A percentile compares a stretch with the other conserved stretches of the same genome.
Evolutionary conservation across 2,797 vertebrate species (phyloP).

Genomic region (Novumbra hubbsi): DNA sequence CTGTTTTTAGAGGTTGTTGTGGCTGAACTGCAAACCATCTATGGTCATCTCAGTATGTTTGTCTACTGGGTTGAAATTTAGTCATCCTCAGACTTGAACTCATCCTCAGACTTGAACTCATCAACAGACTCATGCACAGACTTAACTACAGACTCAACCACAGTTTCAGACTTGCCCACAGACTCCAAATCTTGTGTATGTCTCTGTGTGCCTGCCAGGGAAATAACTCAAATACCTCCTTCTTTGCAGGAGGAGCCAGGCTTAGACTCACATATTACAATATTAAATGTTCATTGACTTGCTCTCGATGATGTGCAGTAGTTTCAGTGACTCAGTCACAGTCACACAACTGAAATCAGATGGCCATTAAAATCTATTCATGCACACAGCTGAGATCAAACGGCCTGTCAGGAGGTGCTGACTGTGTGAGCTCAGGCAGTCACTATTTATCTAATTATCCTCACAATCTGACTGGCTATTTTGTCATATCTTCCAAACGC

Average conservation of each 20-base stretch:
- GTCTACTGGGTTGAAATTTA: neutral
- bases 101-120: neutral
- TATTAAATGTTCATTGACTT: neutral
- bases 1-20: slow-evolving; percentile 33
- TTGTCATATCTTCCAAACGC: slow-evolving; percentile 20
- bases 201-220: slow-evolving; percentile 9
- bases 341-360: slow-evolving; percentile 10
- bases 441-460: neutral
- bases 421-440: neutral
- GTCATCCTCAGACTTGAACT: neutral
- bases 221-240: slow-evolving; percentile 32
- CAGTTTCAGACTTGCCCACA: slow-evolving; percentile 5
- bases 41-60: slow-evolving; percentile 20
- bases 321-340: slow-evolving; percentile 10
- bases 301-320: neutral
- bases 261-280: neutral
- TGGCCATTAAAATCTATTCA: slow-evolving; percentile 9
- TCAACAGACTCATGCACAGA: neutral
- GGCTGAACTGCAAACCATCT: slow-evolving; percentile 33
- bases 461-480: slow-evolving; percentile 7
- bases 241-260: slow-evolving; percentile 29
- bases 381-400: neutral
- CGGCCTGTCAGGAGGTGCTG: neutral
- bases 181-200: slow-evolving; percentile 24
- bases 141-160: slow-evolving; percentile 7